Conservation (phyloP, 2,888 invertebrate genomes). For the Orthonevra nobilis region DNA sequence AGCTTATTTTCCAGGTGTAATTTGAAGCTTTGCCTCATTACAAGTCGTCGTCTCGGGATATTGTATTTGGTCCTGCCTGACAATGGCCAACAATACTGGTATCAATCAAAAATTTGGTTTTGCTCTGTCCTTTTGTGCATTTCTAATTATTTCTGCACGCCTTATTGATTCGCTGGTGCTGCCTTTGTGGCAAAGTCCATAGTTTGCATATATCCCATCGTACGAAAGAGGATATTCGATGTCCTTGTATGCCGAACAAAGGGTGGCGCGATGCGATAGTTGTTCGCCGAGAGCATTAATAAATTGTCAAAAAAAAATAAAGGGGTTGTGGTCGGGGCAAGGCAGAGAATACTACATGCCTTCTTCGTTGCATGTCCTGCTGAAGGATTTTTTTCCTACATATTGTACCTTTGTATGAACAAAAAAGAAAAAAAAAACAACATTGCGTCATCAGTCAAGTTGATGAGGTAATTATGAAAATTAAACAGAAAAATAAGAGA, state of each 20-base stretch:
- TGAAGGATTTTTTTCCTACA: conserved; percentile 27
- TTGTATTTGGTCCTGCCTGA: conserved; percentile 72
- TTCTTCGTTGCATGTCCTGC: conserved; percentile 59
- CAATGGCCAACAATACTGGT: conserved; percentile 76
- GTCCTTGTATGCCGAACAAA: background rate
- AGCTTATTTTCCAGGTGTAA: conserved; percentile 70
- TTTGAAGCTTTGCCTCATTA: conserved; percentile 66
- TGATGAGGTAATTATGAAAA: conserved; percentile 80
- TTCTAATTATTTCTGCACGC: conserved; percentile 72
- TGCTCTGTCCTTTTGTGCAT: conserved; percentile 69
- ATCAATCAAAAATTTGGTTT: conserved; percentile 76
- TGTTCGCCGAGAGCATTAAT: conserved; percentile 52
- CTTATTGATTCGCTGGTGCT: conserved; percentile 68
- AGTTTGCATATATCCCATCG: conserved; percentile 48
- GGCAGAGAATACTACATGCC: conserved; percentile 59
- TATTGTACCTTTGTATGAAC: conserved; percentile 29
- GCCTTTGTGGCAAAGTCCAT: conserved; percentile 14
- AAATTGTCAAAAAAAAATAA: conserved; percentile 67
- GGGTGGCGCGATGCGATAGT: conserved; percentile 19
- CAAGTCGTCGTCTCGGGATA: conserved; percentile 20
- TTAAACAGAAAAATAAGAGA: conserved; percentile 54
- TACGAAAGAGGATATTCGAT: conserved; percentile 16
- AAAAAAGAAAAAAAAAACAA: no score
- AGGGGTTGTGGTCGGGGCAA: conserved; percentile 68
- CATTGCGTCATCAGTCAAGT: conserved; percentile 80